phyloP scores from a whole-genome alignment of 2,113 vertebrate species.

The Ammodytes marinus region DNA sequence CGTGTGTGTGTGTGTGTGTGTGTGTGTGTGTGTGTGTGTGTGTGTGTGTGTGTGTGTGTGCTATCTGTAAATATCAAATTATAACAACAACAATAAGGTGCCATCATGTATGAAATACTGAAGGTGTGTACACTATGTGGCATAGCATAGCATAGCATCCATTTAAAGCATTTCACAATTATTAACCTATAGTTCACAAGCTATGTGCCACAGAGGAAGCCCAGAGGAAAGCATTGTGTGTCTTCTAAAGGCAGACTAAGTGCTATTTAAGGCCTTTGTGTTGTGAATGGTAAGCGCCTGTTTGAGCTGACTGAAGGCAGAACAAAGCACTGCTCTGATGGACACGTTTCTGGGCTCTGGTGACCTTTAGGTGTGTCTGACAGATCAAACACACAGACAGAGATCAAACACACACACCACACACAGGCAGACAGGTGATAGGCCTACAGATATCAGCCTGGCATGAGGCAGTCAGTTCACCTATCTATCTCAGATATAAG shows the following conservation, averaged over 20 bases:
- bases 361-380: constrained; percentile 65
- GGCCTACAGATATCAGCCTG: background rate
- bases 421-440: background rate
- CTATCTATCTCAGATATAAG: background rate
- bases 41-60: background rate
- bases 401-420: constrained; percentile 25
- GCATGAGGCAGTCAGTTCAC: background rate
- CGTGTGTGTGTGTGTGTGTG: constrained; percentile 11
- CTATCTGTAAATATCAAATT: background rate
- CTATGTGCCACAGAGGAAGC: background rate
- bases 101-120: background rate
- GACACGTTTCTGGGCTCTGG: constrained; percentile 39
- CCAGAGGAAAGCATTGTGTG: constrained; percentile 30
- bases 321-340: constrained; percentile 37
- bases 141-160: background rate
- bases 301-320: constrained; percentile 50
- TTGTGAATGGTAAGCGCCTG: constrained; percentile 25
- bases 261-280: constrained; percentile 26
- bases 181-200: too few relatives aligned
- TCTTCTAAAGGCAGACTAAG: constrained; percentile 16
- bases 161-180: background rate
- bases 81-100: background rate
- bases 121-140: background rate
- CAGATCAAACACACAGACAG: constrained; percentile 46
- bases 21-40: background rate